These are phyloP conservation scores for Philantomba maxwellii DNA, from an alignment of 2,113 vertebrate genomes.

Conservation along the genomic window DNA sequence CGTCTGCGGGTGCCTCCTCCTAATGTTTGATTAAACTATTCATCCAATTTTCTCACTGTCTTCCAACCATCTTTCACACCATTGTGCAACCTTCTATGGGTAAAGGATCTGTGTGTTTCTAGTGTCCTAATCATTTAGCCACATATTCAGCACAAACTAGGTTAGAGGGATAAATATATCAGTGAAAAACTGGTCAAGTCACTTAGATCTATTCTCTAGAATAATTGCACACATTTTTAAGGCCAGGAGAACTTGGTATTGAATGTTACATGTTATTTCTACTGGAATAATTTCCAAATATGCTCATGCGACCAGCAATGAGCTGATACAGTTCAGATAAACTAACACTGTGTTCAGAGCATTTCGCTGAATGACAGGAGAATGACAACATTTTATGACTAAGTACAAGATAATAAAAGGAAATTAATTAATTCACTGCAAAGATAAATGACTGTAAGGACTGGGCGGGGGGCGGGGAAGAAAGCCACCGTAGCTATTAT, in stretches of 20 bases:
- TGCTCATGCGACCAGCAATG: not conserved
- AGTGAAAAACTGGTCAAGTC: not conserved
- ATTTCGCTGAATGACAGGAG: conserved; percentile 36
- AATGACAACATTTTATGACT: conserved; percentile 54
- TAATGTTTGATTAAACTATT: not conserved
- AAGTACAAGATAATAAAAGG: conserved; percentile 44
- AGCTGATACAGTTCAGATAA: not conserved
- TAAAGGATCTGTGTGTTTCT: not conserved
- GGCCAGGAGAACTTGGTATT: not conserved
- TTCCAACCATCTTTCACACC: not conserved
- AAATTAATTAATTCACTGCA: conserved; percentile 52
- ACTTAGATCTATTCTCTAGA: not conserved
- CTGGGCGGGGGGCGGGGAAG: not conserved
- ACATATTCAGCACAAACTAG: not conserved
- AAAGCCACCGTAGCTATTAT: not conserved
- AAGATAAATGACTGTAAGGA: conserved; percentile 55
- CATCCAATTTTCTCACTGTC: not conserved
- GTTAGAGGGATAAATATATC: not conserved
- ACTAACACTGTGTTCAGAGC: not conserved
- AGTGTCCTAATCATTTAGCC: not conserved
- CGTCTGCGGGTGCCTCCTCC: not conserved
- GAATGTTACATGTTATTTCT: not conserved
- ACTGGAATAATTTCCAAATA: not conserved
- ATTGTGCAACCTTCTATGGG: not conserved
- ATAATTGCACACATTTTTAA: not conserved